phyloP scores from a whole-genome alignment of 2,113 vertebrate genomes.

The Callithrix jacchus region DNA sequence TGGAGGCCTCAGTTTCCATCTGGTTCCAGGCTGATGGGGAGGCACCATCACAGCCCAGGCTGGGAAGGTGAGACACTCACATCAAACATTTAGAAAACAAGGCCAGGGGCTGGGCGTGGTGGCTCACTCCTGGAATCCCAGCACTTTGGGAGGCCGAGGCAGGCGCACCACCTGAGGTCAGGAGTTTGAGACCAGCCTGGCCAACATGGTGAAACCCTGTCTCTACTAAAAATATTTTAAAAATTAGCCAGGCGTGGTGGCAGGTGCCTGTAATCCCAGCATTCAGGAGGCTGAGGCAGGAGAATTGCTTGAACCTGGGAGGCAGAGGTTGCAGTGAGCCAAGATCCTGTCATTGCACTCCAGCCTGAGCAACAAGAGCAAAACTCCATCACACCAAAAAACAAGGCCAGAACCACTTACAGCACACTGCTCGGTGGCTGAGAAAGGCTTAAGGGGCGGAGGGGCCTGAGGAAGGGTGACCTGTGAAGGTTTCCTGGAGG shows the following conservation, averaged over 20 bases:
- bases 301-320: not conserved
- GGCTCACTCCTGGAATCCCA: not conserved
- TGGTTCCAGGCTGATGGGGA: not conserved
- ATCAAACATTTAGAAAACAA: not conserved
- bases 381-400: not conserved
- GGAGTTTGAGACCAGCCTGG: not conserved
- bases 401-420: not conserved
- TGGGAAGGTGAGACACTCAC: not conserved
- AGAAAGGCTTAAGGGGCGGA: not conserved
- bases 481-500: not conserved
- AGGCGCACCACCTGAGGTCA: not conserved
- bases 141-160: not conserved
- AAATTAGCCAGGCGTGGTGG: not conserved
- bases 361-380: not conserved
- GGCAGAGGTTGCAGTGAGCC: not conserved
- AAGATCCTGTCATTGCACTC: not conserved
- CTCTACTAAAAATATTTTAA: not conserved
- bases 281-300: not conserved
- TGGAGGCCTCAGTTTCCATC: not conserved
- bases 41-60: not conserved
- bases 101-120: not conserved
- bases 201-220: not conserved
- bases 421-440: rapidly evolving
- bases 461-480: not conserved
- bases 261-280: not conserved